Base-by-base conservation (phyloP, 2,797 vertebrate genomes). In the Scarus forsteni region DNA sequence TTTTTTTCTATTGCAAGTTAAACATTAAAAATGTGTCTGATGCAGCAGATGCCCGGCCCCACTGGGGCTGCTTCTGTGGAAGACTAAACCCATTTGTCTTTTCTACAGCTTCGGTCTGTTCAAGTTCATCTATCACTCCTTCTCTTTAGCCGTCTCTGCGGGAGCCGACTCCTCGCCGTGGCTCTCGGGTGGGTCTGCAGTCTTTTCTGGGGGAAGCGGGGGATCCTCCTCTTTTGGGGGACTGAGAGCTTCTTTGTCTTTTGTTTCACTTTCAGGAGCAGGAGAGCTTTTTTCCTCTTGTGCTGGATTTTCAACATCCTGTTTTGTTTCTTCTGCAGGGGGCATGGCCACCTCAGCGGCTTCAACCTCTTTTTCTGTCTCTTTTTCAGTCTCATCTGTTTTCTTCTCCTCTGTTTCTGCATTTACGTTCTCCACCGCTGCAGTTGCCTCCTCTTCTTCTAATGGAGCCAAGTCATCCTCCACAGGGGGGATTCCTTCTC, bases 31-130 rank as follows among this genome's bases (percentile, higher is more conserved):
- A 83, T 56, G 3, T 43, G 44, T 72, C 55, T 51, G 58, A 80
- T 40, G 81, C 83, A 86, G 79, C 73, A 63, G 68, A 68, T 46
- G 42, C 8, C 6, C 55, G 63, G 82, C 79, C 77, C 80, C 85
- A 69, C 67, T 79, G 73, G 75, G 80, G 78, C 76, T 65, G 46
- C 40, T 44, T 81, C 51, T 68, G 46, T 66, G 80, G 88, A 92
- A 92, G 90, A 92, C 89, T 79, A 35, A 66, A 71, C 72, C 76
- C 80, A 69, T 76, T 55, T 68, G 66, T 79, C 57, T 45, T 48
- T 50, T 65, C 38, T 52, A 48, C 18, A 49, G 58, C 35, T 51
- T 67, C 27, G 70, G 16, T 57, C 15, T 0, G 15, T 3, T 35
- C 10, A 48, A 7, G 43, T 71, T 50, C 11, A 14, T 74, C 50